A percentile compares a stretch with the other conserved stretches of the same genome.
These are phyloP conservation scores for Habroteleia sp. DNA, from an alignment of 2,888 invertebrate genomes.

Conservation along the genomic window DNA sequence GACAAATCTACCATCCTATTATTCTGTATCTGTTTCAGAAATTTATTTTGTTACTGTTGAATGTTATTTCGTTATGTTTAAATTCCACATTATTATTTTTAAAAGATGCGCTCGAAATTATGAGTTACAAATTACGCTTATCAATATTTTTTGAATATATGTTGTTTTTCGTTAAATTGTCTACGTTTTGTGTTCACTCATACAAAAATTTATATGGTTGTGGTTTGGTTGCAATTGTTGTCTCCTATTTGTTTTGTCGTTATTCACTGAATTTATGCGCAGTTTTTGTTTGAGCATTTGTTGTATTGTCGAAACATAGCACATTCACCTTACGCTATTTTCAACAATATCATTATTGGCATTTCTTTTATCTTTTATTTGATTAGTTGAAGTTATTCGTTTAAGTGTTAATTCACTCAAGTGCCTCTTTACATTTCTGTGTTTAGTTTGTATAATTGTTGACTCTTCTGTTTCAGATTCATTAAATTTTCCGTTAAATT, in stretches of 20 bases:
- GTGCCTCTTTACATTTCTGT: conserved; percentile 31
- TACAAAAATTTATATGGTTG: conserved; percentile 35
- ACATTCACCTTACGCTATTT: conserved; percentile 39
- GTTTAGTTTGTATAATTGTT: conserved; percentile 31
- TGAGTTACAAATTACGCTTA: conserved; percentile 63
- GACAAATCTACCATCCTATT: too few relatives aligned
- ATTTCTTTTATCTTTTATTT: conserved; percentile 39
- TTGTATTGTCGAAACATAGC: conserved; percentile 66
- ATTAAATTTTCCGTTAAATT: conserved; percentile 61
- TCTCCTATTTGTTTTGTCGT: conserved; percentile 51
- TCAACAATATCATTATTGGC: conserved; percentile 42
- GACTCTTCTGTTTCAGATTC: conserved; percentile 6
- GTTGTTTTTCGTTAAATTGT: conserved; percentile 53
- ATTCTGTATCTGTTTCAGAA: too few relatives aligned
- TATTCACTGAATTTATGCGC: conserved; percentile 64
- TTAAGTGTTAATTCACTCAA: conserved; percentile 45
- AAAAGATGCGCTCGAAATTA: conserved; percentile 55
- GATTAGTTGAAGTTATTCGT: conserved; percentile 62
- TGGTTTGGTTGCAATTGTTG: conserved; percentile 17
- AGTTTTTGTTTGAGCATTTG: conserved; percentile 68
- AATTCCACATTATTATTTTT: conserved; percentile 30
- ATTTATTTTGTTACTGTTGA: conserved; percentile 41
- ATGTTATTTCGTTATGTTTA: conserved; percentile 53
- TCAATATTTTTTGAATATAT: conserved; percentile 49
- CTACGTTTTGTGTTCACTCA: conserved; percentile 15